Percentiles rank a stretch among this genome's conserved stretches.
Conservation (phyloP, 1,140 invertebrate genomes). For the Coboldia fuscipes region DNA sequence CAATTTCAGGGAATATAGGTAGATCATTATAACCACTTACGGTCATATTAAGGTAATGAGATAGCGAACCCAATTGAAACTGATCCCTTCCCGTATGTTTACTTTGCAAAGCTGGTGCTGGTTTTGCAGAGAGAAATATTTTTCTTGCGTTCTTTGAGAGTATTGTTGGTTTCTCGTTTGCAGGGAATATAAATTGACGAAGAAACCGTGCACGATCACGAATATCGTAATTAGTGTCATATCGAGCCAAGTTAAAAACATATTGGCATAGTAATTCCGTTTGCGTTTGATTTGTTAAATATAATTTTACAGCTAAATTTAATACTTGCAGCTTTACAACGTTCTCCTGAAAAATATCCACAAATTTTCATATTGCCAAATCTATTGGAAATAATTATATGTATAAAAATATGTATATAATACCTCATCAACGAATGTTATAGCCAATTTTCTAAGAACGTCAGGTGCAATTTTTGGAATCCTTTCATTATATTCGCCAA, state of each 20-base stretch:
- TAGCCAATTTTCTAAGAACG: conserved; percentile 80
- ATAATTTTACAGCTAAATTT: conserved; percentile 88
- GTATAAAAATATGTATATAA: no score
- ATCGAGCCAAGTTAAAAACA: conserved; percentile 88
- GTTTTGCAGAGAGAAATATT: conserved; percentile 82
- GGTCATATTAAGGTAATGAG: conserved; percentile 75
- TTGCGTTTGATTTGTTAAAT: conserved; percentile 70
- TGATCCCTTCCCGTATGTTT: conserved; percentile 53
- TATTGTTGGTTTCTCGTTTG: conserved; percentile 25
- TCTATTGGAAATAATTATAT: conserved; percentile 9
- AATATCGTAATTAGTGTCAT: conserved; percentile 96
- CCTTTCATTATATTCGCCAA: conserved; percentile 77
- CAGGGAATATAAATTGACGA: conserved; percentile 54
- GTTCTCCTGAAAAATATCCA: conserved; percentile 71
- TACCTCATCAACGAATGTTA: conserved; percentile 75
- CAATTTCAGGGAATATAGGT: conserved; percentile 58
- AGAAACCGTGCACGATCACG: conserved; percentile 80
- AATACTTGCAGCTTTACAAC: conserved; percentile 92
- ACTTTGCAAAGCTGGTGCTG: conserved; percentile 62
- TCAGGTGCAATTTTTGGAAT: conserved; percentile 76
- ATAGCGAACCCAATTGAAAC: conserved; percentile 86
- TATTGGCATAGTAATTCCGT: conserved; percentile 80
- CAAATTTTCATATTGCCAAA: no score
- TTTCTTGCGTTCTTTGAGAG: conserved; percentile 51
- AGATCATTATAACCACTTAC: conserved; percentile 75